Base-by-base conservation (phyloP, 2,797 vertebrate species). In the Clarias pachynema region DNA sequence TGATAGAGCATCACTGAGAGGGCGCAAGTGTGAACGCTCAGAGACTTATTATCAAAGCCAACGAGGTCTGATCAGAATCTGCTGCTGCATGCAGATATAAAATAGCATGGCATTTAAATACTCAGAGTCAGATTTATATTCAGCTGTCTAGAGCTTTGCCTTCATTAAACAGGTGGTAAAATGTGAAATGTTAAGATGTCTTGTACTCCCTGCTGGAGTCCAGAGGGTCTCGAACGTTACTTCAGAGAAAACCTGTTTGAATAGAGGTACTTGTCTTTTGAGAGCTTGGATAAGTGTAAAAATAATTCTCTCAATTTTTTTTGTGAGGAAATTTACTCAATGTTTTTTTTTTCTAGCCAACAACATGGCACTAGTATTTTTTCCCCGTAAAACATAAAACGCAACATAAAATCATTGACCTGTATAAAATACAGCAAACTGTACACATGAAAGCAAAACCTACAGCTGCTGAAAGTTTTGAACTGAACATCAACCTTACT, bases 71-170 rank as follows among this genome's bases (percentile, higher is more conserved):
- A 88, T 88, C 62, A 81, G 85, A 87, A 90, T 85, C 85, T 87
- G 87, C 85, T 86, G 83, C 77, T 85, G 86, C 87, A 85, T 88
- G 87, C 88, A 87, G 79, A 87, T 90, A 81, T 88, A 84, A 89
- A 89, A 89, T 87, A 87, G 63, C 79, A 63, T 86, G 85, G 82
- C 81, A 87, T 89, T 90, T 88, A 84, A 85, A 85, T 83, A 85
- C 82, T 87, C 78, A 22, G 70, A 84, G 83, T 86, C 79, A 77
- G 87, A 83, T 79, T 85, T 44, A 68, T 81, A 70, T 86, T 81
- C 72, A 53, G 15, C 70, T 83, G 59, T 89, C 74, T 59, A 78
- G 68, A 85, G 29, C 62, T 84, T 82, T 85, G 80, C 69, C 40
- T 86, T 86, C 81, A 87, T 89, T 86, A 84, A 83, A 83, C n/a